phyloP scores from a whole-genome alignment of 1,140 invertebrate genomes.

The Drosophila bifasciata region DNA sequence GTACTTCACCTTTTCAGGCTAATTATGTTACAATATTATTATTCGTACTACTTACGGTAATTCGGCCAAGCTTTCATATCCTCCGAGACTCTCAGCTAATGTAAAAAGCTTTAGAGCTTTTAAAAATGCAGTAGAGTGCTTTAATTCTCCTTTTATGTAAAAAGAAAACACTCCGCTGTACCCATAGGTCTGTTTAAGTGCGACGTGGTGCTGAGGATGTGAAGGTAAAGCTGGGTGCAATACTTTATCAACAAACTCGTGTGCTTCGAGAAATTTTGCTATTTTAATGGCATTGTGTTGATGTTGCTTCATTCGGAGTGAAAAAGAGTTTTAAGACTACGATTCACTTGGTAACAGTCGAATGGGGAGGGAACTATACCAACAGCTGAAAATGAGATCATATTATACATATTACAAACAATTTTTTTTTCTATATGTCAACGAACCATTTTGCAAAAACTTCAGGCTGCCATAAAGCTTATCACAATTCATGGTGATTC shows the following conservation, averaged over 20 bases:
- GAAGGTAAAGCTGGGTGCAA: constrained; percentile 94
- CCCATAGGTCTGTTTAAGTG: constrained; percentile 93
- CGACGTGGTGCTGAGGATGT: constrained; percentile 95
- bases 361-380: constrained; percentile 98
- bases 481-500: constrained; percentile 90
- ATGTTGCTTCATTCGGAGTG: constrained; percentile 95
- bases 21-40: constrained; percentile 37
- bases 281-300: constrained; percentile 91
- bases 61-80: constrained; percentile 96
- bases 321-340: constrained; percentile 96
- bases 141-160: constrained; percentile 92
- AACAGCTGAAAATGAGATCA: constrained; percentile 86
- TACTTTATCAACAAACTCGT: constrained; percentile 92
- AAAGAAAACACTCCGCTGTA: constrained; percentile 97
- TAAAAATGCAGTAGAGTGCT: constrained; percentile 91
- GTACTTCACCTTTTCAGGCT: neutral
- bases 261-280: constrained; percentile 91
- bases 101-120: constrained; percentile 92
- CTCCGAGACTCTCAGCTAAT: constrained; percentile 97
- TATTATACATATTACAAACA: neutral
- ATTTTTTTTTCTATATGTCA: constrained; percentile 9
- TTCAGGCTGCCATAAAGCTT: constrained; percentile 89
- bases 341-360: constrained; percentile 96
- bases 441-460: constrained; percentile 95
- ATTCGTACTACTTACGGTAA: constrained; percentile 88